Evolutionary conservation across 2,888 invertebrate species (phyloP).

Genomic region (Euplagia quadripunctaria): DNA sequence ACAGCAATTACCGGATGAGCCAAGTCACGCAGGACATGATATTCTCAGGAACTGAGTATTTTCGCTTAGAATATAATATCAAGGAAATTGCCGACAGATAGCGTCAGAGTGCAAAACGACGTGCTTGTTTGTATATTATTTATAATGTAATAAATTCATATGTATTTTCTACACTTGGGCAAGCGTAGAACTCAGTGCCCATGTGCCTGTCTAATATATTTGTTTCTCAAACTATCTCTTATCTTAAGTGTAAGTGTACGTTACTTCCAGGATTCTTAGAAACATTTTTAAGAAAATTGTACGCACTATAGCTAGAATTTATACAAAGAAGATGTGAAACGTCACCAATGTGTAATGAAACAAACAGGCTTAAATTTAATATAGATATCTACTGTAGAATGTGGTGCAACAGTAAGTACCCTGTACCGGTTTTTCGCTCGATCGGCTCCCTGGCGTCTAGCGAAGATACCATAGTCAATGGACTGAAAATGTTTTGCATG

Average conservation of each 20-base stretch:
- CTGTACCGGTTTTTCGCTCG: constrained; percentile 74
- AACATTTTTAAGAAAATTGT: not conserved
- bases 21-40: constrained; percentile 67
- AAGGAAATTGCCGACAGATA: constrained; percentile 36
- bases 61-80: constrained; percentile 65
- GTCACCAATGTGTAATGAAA: constrained; percentile 7
- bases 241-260: not conserved
- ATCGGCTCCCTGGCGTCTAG: constrained; percentile 82
- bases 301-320: not conserved
- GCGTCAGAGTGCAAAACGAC: not conserved
- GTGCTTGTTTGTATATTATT: not conserved
- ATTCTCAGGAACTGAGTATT: constrained; percentile 52
- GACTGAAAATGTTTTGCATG: constrained; percentile 71
- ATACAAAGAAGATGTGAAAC: not conserved
- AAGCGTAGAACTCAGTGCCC: not conserved
- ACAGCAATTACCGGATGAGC: constrained; percentile 58
- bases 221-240: not conserved
- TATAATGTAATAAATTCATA: not conserved
- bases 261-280: not conserved
- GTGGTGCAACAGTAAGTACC: constrained; percentile 71
- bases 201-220: not conserved
- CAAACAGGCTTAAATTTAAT: constrained; percentile 30
- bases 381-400: constrained; percentile 64
- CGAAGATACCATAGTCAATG: constrained; percentile 72
- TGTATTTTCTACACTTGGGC: not conserved